phyloP scores from a whole-genome alignment of 37 sponge, comb jelly and placozoan genomes.

The Tethya wilhelma region DNA sequence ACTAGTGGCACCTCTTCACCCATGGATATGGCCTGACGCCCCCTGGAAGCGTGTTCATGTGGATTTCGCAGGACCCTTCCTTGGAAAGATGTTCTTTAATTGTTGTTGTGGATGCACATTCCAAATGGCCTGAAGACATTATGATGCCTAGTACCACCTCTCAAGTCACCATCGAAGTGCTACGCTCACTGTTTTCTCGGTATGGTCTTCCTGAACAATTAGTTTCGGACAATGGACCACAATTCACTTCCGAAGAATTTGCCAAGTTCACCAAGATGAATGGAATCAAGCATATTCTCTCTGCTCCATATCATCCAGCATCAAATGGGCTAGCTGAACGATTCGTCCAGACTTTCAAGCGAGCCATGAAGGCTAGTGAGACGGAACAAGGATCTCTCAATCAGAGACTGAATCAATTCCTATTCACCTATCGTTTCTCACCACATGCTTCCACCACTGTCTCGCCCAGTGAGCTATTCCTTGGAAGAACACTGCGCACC shows the following conservation, averaged over 20 bases:
- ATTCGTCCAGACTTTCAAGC: slow-evolving; percentile 44
- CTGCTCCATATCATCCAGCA: slow-evolving; percentile 43
- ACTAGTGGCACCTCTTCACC: slow-evolving; percentile 12
- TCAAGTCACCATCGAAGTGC: slow-evolving; percentile 17
- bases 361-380: neutral
- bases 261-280: slow-evolving; percentile 17
- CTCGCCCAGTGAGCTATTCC: slow-evolving; percentile 34
- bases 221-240: slow-evolving; percentile 37
- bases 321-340: slow-evolving; percentile 61
- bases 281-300: slow-evolving; percentile 34
- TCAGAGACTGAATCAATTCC: slow-evolving; percentile 14
- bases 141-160: slow-evolving; percentile 36
- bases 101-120: slow-evolving; percentile 15
- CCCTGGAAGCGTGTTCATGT: slow-evolving; percentile 49
- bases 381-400: neutral
- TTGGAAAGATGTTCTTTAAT: slow-evolving; percentile 3
- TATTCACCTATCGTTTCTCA: slow-evolving; percentile 18
- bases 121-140: slow-evolving; percentile 42
- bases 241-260: slow-evolving; percentile 26
- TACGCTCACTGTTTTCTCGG: slow-evolving; percentile 44
- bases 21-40: slow-evolving; percentile 20
- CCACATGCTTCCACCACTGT: slow-evolving; percentile 46
- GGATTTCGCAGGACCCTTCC: slow-evolving; percentile 27
- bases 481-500: slow-evolving; percentile 1
- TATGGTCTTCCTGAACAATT: slow-evolving; percentile 52